phyloP scores from a whole-genome alignment of 2,888 invertebrate genomes.

The Cheilosia vulpina region DNA sequence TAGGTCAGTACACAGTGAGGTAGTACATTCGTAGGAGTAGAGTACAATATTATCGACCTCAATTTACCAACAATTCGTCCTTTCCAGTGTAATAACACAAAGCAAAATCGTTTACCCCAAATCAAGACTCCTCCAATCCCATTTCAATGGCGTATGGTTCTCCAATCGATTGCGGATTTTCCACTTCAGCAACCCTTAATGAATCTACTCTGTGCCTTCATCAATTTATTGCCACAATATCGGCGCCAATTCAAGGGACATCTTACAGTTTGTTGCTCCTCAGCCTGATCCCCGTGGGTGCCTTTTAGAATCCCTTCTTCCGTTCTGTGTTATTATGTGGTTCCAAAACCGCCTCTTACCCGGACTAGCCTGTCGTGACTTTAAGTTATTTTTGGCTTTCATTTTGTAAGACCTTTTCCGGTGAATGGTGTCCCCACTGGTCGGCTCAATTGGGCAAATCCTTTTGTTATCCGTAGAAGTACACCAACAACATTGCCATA shows the following conservation, averaged over 20 bases:
- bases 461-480: background rate
- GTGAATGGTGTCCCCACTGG: background rate
- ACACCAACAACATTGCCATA: slow-evolving; percentile 10
- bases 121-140: background rate
- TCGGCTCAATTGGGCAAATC: background rate
- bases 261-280: slow-evolving; percentile 19
- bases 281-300: slow-evolving; percentile 8
- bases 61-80: background rate
- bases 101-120: background rate
- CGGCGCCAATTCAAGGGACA: background rate
- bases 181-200: slow-evolving; percentile 17
- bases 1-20: too few species aligned
- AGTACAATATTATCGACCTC: background rate
- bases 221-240: slow-evolving; percentile 43
- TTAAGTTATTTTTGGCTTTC: background rate
- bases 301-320: background rate
- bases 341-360: background rate
- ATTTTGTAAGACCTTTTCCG: slow-evolving; percentile 31
- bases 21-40: too few species aligned
- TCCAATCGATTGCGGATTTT: slow-evolving; percentile 35
- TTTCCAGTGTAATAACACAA: background rate
- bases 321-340: background rate
- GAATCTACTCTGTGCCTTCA: slow-evolving; percentile 17
- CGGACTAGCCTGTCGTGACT: slow-evolving; percentile 6
- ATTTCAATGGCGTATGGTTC: background rate